Evolutionary conservation across 2,113 vertebrate genomes (phyloP).

Genomic region (Montifringilla adamsi): DNA sequence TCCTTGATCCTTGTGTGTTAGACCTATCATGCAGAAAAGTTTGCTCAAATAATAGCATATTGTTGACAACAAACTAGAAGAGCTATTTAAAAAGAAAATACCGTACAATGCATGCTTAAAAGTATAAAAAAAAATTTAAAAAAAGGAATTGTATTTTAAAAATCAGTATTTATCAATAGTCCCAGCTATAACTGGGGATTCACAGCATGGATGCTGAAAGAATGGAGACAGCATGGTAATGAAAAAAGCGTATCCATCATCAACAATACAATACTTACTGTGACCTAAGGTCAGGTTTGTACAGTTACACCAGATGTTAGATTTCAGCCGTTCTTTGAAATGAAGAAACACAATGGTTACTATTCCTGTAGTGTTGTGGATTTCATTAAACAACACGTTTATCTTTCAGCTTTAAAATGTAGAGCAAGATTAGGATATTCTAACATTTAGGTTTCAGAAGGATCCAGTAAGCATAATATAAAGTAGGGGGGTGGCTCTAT

Average conservation of each 20-base stretch:
- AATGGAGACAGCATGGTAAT: conserved; percentile 64
- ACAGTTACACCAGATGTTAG: conserved; percentile 60
- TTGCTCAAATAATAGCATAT: conserved; percentile 46
- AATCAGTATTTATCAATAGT: conserved; percentile 67
- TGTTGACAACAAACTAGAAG: conserved; percentile 55
- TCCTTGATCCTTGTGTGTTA: conserved; percentile 12
- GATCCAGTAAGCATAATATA: neutral
- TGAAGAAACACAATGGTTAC: conserved; percentile 50
- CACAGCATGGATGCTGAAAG: conserved; percentile 60
- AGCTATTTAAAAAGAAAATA: neutral
- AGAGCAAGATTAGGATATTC: conserved; percentile 33
- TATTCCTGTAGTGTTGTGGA: conserved; percentile 53
- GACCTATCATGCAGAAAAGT: conserved; percentile 42
- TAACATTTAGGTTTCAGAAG: conserved; percentile 41
- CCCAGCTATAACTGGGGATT: conserved; percentile 25
- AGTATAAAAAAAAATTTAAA: neutral
- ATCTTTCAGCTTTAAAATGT: conserved; percentile 52
- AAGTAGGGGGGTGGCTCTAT: neutral
- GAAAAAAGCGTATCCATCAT: conserved; percentile 69
- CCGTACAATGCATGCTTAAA: neutral
- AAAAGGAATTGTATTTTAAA: neutral
- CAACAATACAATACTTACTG: conserved; percentile 55
- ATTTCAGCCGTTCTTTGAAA: conserved; percentile 51
- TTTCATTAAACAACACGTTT: conserved; percentile 63
- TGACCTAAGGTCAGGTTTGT: conserved; percentile 56